Base-by-base conservation (phyloP, 2,113 vertebrate species). In the Triplophysa siluroides region DNA sequence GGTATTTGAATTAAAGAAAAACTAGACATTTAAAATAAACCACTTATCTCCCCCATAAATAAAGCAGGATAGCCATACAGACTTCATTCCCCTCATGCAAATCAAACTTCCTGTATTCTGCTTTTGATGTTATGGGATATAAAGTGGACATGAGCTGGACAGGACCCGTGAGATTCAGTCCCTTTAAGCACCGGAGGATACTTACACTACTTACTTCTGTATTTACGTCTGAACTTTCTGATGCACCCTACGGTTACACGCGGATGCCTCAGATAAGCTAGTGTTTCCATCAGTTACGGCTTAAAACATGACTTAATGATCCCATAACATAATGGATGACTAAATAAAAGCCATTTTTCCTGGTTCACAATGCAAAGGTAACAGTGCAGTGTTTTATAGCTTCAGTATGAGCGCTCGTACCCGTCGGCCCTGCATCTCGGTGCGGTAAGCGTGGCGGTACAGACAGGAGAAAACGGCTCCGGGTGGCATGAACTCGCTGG, bases 391-490 rank as follows among this genome's bases (percentile, higher is more conserved):
- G 78, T 52, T 14, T 43, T 8, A 16, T 45, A 5, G 29, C 54
- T 38, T 56, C 18, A 56, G 2, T n/a, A n/a, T 58, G 14, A 18
- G 33, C 1, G 8, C 2, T 45, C 94, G 86, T 85, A 99, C 96
- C 94, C 97, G 90, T 63, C 96, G 91, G 0, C 95, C 95, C 66
- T 98, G 97, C 76, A 96, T 95, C 89, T 97, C 96, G 0, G 96
- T 96, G 60, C 97, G 96, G 88, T 99, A 98, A 0, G 97, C 97
- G 0, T 99, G 97, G 61, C 97, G 92, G 82, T 99, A 99, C 29
- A 99, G 87, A 83, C 97, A 99, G 85, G 97, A 99, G 89, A 99
- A 98, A 16, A 99, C 91, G 8, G 97, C 96, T 21, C 96, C 97
- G 0, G 95, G 91, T 0, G 97, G 96, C 93, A 99, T 97, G 69